Base-by-base conservation (phyloP, 1,140 invertebrate species). In the Druon quercuslanigerum region DNA sequence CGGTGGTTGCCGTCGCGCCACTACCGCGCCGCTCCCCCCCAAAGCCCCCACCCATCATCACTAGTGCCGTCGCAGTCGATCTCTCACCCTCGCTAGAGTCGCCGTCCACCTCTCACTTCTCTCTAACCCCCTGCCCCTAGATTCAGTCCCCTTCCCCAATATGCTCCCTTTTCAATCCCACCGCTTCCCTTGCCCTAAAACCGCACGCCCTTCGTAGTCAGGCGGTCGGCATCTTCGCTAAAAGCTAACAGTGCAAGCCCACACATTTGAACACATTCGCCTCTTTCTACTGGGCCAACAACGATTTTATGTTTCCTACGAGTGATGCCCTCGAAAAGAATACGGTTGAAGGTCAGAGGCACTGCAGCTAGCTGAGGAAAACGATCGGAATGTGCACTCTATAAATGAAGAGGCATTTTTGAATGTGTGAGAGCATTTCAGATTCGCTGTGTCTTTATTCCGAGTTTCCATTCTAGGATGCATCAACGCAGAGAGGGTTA, bases 1-100 rank as follows among this genome's bases (percentile, higher is more conserved):
- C 90, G 90, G 86, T 88, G 90, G 85, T 87, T 90, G 87, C 86
- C 87, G 87, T 82, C 85, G 83, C 84, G 86, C 86, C 83, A 73
- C 75, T 76, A 79, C 79, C 79, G 77, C 79, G 75, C 77, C 73
- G 51, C 77, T 80, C 74, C 79, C 20, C 71, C 51, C 51, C 14
- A 51, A 40, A 20, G 54, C n/a, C 73, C 76, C 80, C 70, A 77
- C 72, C 72, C 9, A 40, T 14, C 16, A 66, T 40, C 25, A 40
- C 60, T 7, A 66, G 40, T 66, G 25, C 20, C 14, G 7, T 52
- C 54, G 57, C 76, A 66, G 50, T 72, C 73, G 54, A 40, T 66
- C 20, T 60, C 46, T 74, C 73, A 74, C 73, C 73, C 73, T 57
- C 54, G 6, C 70, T 46, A 46, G 17, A 52, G 14, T 75, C 17